A percentile compares a stretch with the other conserved stretches of the same genome.
These are phyloP conservation scores for Andrena camellia DNA, from an alignment of 2,888 invertebrate species.

Conservation along the genomic window DNA sequence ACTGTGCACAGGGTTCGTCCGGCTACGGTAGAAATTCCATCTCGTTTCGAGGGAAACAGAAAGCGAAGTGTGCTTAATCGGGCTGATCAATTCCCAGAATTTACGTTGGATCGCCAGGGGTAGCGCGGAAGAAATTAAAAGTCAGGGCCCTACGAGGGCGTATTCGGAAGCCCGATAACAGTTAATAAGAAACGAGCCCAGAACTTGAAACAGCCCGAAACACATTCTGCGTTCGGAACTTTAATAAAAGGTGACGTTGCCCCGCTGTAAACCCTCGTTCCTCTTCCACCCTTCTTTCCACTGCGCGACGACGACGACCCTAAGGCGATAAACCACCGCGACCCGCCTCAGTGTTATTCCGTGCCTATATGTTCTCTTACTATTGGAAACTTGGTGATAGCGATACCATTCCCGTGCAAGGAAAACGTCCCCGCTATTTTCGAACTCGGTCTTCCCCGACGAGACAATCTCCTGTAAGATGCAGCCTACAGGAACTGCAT, in stretches of 20 bases:
- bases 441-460: not conserved
- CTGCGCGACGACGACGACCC: constrained; percentile 48
- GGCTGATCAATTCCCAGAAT: constrained; percentile 51
- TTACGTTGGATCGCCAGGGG: constrained; percentile 16
- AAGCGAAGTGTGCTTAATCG: constrained; percentile 52
- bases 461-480: not conserved
- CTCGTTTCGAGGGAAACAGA: constrained; percentile 9
- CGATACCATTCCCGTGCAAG: constrained; percentile 22
- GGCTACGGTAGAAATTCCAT: constrained; percentile 55
- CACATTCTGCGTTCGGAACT: constrained; percentile 71
- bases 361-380: constrained; percentile 46
- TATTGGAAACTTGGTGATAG: constrained; percentile 19
- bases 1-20: not conserved
- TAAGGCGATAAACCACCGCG: constrained; percentile 67
- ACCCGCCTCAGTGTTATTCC: constrained; percentile 49
- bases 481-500: too few relatives aligned
- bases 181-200: constrained; percentile 64
- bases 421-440: constrained; percentile 1
- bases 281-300: constrained; percentile 33
- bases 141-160: constrained; percentile 10
- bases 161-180: constrained; percentile 31
- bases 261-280: constrained; percentile 32
- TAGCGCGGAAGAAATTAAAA: constrained; percentile 42
- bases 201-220: constrained; percentile 62
- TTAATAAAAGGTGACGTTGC: constrained; percentile 72